Base-by-base conservation (phyloP, 2,113 vertebrate species). In the Menidia beryllina region DNA sequence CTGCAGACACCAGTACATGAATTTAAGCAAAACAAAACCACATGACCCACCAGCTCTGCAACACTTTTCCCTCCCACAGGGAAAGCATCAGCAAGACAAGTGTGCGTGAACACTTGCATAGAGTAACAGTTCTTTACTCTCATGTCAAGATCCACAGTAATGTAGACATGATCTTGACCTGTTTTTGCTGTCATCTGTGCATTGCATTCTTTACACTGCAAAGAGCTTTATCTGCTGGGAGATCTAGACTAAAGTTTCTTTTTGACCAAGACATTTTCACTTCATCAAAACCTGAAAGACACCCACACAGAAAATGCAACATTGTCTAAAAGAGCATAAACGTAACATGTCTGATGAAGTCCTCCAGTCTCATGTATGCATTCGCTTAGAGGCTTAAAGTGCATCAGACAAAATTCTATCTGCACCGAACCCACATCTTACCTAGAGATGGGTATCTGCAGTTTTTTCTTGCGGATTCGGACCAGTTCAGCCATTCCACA, bases 371-470 rank as follows among this genome's bases (percentile, higher is more conserved):
- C 15, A 11, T 0, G 4, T n/a, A 20, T 39, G 38, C 50, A 47
- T 15, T 45, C n/a, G 60, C 17, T 66, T 8, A 83, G 27, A 58
- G 13, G 20, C 17, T 56, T 3, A 17, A 30, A 11, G 2, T 52
- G 30, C 14, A 25, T 12, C 20, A 23, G 58, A 45, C 30, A 45
- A 12, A 48, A 53, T 47, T 17, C 53, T 7, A 56, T 30, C 7
- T 47, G 26, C 36, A 21, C 53, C 9, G 36, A 51, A 23, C 20
- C 50, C 10, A 51, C 43, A 55, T 63, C 90, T 92, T 93, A 94
- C 93, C 93, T 94, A 75, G 83, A 90, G 77, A 93, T 92, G 54
- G 92, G 92, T 57, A 91, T 86, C 84, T 92, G 92, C 26, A 93
- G 91, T 38, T 88, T 87, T 87, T 91, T 93, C 83, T 90, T 93